phyloP scores from a whole-genome alignment of 2,888 invertebrate genomes.

The Pristionchus exspectatus region DNA sequence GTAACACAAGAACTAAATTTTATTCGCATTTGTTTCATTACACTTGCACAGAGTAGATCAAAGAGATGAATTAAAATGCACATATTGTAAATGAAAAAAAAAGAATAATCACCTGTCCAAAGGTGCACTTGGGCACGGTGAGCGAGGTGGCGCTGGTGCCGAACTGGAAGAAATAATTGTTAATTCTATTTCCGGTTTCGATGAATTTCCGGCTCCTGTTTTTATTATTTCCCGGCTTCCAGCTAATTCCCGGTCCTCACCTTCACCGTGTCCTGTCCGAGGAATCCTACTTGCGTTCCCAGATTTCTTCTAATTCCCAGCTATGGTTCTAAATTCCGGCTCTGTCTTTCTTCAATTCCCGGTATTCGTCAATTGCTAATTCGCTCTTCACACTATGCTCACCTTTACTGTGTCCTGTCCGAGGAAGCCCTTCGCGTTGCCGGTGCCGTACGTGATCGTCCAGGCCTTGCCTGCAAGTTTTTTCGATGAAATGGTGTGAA shows the following conservation, averaged over 20 bases:
- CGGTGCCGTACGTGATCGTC: constrained; percentile 94
- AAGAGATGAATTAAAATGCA: no score
- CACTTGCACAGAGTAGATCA: not conserved
- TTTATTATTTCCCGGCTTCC: no score
- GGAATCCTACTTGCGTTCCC: constrained; percentile 88
- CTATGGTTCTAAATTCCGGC: constrained; percentile 73
- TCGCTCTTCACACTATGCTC: no score
- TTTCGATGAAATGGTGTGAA: no score
- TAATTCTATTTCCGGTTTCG: no score
- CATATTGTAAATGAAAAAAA: no score
- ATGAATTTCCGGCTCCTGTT: no score
- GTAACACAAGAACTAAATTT: not conserved
- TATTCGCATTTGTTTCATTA: no score
- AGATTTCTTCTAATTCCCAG: not conserved
- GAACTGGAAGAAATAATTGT: constrained; percentile 58
- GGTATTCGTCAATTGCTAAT: no score
- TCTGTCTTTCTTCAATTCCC: not conserved
- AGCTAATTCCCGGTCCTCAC: constrained; percentile 82
- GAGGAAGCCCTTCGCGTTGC: constrained; percentile 91
- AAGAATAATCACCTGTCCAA: constrained; percentile 67
- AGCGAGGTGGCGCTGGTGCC: constrained; percentile 61
- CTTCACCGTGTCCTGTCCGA: constrained; percentile 90
- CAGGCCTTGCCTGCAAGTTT: constrained; percentile 84
- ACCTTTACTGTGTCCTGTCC: constrained; percentile 91
- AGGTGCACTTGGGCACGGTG: constrained; percentile 67